These are phyloP conservation scores for Diadegma fenestrale DNA, from an alignment of 2,888 invertebrate genomes.

Conservation along the genomic window DNA sequence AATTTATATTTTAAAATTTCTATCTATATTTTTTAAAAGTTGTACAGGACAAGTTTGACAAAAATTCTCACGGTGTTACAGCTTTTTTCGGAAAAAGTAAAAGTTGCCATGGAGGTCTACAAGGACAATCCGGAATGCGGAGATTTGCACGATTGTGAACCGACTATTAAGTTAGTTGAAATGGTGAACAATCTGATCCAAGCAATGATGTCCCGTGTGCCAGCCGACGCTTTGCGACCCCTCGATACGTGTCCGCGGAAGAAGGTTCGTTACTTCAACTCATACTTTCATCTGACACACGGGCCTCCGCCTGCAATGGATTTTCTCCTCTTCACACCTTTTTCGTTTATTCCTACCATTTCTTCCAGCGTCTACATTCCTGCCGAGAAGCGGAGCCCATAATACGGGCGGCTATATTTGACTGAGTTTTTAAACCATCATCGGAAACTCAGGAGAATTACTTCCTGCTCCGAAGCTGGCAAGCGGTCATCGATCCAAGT, in stretches of 20 bases:
- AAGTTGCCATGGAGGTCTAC: slow-evolving; percentile 64
- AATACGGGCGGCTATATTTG: slow-evolving; percentile 2
- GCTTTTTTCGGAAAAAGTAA: slow-evolving; percentile 59
- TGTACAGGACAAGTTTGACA: too few relatives aligned
- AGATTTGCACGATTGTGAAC: slow-evolving; percentile 58
- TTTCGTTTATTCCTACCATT: slow-evolving; percentile 5
- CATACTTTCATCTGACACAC: slow-evolving; percentile 27
- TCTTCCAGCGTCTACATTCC: slow-evolving; percentile 7
- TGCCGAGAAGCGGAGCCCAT: slow-evolving; percentile 1
- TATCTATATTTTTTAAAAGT: too few relatives aligned
- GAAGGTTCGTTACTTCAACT: slow-evolving; percentile 41
- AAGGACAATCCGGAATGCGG: slow-evolving; percentile 18
- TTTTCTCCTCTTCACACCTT: slow-evolving; percentile 6
- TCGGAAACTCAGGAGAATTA: slow-evolving; percentile 3
- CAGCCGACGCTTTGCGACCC: slow-evolving; percentile 56
- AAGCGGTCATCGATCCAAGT: slow-evolving; percentile 15
- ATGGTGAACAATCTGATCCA: slow-evolving; percentile 55
- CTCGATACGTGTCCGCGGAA: slow-evolving; percentile 50
- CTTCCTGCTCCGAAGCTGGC: too few relatives aligned
- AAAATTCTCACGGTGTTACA: too few relatives aligned
- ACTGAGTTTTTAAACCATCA: slow-evolving; percentile 9
- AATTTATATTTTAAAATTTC: too few relatives aligned
- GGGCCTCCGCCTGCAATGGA: not conserved
- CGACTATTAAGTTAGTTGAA: slow-evolving; percentile 61
- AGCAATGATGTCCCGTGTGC: slow-evolving; percentile 67